Evolutionary conservation across 2,113 vertebrate species (phyloP), one percentile per base, ranked within the genome.

Genomic region (Equus quagga): DNA sequence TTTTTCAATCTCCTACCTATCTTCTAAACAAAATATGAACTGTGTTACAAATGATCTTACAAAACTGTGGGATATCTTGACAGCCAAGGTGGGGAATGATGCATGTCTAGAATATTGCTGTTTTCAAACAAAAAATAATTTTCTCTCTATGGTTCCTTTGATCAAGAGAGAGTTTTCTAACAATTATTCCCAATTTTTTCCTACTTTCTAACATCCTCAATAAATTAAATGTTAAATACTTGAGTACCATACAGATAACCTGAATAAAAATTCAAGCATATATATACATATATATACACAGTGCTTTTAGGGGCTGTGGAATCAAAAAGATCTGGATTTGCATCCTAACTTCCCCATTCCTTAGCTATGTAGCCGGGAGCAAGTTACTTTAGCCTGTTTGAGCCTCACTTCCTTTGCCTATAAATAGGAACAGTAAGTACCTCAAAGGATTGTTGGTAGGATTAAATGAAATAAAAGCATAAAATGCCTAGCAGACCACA

Each of bases 351-450:
- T 65, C 31, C 72, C 62, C 86, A 58, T 31, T 69, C 80, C 58
- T 94, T 87, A 78, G 49, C 56, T 83, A 6, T 75, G 24, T 82
- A 75, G 44, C 58, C 9, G 26, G 56, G 31, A 88, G 33, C 31
- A 85, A 86, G 49, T 82, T 73, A 69, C 80, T 80, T 93, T 70
- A 84, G 80, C 46, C 56, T 95, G 80, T 67, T 95, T 91, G 69
- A 84, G 70, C 58, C 24, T 94, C 51, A 89, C 54, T 92, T 93
- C 85, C 78, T 86, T 96, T 97, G 78, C 41, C 96, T 97, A 96
- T 89, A 97, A 96, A 97, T 89, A 98, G 93, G 46, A 69, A 94
- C 26, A 93, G 33, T 89, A 94, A 97, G 79, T 85, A 67, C 33
- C 44, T 94, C 76, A 95, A 82, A 96, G 82, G 94, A 94, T 91